Conservation (phyloP, 2,113 vertebrate species). For the Mastomys coucha region DNA sequence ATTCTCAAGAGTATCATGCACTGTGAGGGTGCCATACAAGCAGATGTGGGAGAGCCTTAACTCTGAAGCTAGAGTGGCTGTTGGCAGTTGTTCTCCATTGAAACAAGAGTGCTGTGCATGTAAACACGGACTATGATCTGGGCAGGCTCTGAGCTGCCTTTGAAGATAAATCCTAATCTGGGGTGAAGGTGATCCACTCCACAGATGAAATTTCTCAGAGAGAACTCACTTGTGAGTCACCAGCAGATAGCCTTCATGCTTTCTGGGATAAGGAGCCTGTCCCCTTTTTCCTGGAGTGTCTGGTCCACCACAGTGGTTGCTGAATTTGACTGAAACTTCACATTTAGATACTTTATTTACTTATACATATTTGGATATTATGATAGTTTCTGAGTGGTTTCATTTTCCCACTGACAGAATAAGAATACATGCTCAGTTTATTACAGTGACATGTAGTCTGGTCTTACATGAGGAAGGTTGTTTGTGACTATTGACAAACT, state of each 20-base stretch:
- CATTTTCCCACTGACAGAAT: conserved; percentile 5
- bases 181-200: not conserved
- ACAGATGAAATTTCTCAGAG: not conserved
- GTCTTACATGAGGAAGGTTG: not conserved
- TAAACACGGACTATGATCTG: not conserved
- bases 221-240: not conserved
- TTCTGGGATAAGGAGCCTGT: not conserved
- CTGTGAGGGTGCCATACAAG: not conserved
- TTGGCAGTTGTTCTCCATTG: not conserved
- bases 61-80: not conserved
- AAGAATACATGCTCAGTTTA: not conserved
- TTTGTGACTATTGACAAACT: conserved; percentile 18
- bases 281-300: not conserved
- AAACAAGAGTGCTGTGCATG: not conserved
- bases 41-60: not conserved
- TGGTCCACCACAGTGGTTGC: not conserved
- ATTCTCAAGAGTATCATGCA: not conserved
- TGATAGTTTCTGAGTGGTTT: not conserved
- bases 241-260: not conserved
- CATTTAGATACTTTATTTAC: not conserved
- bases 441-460: not conserved
- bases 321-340: not conserved
- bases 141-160: not conserved
- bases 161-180: not conserved
- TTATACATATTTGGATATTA: not conserved